These are phyloP conservation scores for Epizoanthus illoricatus DNA, from an alignment of 92 coral and sea anemone genomes.

Conservation along the genomic window DNA sequence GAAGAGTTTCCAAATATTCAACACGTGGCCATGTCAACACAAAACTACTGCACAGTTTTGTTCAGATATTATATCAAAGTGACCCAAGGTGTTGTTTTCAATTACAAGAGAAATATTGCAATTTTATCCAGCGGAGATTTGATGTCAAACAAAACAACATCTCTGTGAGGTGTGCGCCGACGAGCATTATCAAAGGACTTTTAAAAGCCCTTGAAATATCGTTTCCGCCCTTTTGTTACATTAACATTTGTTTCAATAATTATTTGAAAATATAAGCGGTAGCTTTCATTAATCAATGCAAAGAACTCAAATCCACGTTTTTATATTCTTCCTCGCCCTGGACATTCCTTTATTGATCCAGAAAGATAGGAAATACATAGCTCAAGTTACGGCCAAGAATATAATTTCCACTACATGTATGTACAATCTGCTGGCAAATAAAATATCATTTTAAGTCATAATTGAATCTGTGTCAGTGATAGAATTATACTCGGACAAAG, in stretches of 20 bases:
- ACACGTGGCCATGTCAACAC: slow-evolving; percentile 34
- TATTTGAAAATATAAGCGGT: slow-evolving; percentile 19
- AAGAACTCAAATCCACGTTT: slow-evolving; percentile 12
- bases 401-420: not conserved
- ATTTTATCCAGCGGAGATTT: not conserved
- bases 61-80: not conserved
- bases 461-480: slow-evolving; percentile 1
- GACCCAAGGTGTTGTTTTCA: not conserved
- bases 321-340: not conserved
- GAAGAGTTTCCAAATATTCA: slow-evolving; percentile 11
- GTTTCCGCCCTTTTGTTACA: slow-evolving; percentile 39
- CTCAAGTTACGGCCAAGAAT: not conserved
- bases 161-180: not conserved
- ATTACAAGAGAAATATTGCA: not conserved
- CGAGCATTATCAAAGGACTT: not conserved
- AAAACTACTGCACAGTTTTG: slow-evolving; percentile 5
- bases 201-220: slow-evolving; percentile 13
- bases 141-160: slow-evolving; percentile 18
- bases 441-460: slow-evolving; percentile 15
- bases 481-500: slow-evolving; percentile 26
- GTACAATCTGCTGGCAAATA: not conserved
- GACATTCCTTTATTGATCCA: not conserved
- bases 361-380: not conserved
- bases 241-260: not conserved
- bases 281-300: not conserved